Evolutionary conservation across 1,140 invertebrate genomes (phyloP).

Genomic region (Hycleus phaleratus): DNA sequence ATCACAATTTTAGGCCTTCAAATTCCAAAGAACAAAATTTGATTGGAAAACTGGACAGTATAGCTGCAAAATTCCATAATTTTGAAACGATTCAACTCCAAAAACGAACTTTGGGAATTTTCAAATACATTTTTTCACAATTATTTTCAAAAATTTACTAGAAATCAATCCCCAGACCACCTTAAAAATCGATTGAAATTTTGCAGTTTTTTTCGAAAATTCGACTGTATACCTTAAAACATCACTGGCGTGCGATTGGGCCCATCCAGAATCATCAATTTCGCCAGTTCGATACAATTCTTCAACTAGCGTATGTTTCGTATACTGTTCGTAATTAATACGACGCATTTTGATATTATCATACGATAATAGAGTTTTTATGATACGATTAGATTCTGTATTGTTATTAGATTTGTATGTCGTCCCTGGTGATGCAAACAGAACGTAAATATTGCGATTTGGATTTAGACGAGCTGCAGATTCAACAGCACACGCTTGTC

Average conservation of each 20-base stretch:
- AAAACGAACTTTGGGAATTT: too few species aligned
- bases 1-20: too few species aligned
- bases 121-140: too few species aligned
- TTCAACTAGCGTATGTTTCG: conserved; percentile 52
- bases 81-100: too few species aligned
- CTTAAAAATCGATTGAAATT: too few species aligned
- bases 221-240: conserved; percentile 43
- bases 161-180: too few species aligned
- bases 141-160: too few species aligned
- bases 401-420: conserved; percentile 33
- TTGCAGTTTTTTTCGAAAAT: too few species aligned
- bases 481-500: conserved; percentile 61
- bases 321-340: conserved; percentile 50
- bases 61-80: too few species aligned
- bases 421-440: conserved; percentile 46
- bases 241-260: conserved; percentile 55
- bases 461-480: conserved; percentile 57
- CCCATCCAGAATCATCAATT: conserved; percentile 49
- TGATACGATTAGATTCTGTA: conserved; percentile 35
- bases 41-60: too few species aligned
- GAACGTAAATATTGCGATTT: conserved; percentile 46
- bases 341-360: conserved; percentile 51
- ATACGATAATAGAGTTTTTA: conserved; percentile 45
- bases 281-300: conserved; percentile 48
- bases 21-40: too few species aligned